A percentile compares a stretch with the other conserved stretches of the same genome.
phyloP scores from a whole-genome alignment of 2,888 invertebrate species.

The Hetaerina titia region DNA sequence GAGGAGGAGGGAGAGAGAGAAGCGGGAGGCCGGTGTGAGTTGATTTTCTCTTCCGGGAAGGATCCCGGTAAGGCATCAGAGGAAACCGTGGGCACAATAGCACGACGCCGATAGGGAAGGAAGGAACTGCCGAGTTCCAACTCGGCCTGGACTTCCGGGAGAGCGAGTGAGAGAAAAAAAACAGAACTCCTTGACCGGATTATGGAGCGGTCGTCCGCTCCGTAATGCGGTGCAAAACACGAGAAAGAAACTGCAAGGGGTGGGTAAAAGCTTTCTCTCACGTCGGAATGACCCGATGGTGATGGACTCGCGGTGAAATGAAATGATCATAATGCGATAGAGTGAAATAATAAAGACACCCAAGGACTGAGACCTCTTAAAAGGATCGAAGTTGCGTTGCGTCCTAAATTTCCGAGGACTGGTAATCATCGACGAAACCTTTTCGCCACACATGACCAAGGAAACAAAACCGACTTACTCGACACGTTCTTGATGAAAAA shows the following conservation, averaged over 20 bases:
- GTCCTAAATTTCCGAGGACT: too few relatives aligned
- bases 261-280: neutral
- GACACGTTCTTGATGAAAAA: too few relatives aligned
- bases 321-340: too few relatives aligned
- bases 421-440: too few relatives aligned
- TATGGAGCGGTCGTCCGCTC: neutral
- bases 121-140: constrained; percentile 14
- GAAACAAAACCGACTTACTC: too few relatives aligned
- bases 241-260: neutral
- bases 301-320: too few relatives aligned
- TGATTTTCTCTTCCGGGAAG: constrained; percentile 49
- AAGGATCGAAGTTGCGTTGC: too few relatives aligned
- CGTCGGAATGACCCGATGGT: neutral
- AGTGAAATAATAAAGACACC: too few relatives aligned
- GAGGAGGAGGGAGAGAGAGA: too few relatives aligned
- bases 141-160: constrained; percentile 47
- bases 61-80: neutral
- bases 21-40: neutral
- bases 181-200: constrained; percentile 54
- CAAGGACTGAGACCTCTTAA: too few relatives aligned
- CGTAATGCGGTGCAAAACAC: neutral
- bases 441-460: too few relatives aligned
- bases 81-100: neutral
- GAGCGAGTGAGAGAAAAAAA: neutral
- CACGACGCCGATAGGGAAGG: neutral